Evolutionary conservation across 1,140 invertebrate species (phyloP).

Genomic region (Eumaeus atala): DNA sequence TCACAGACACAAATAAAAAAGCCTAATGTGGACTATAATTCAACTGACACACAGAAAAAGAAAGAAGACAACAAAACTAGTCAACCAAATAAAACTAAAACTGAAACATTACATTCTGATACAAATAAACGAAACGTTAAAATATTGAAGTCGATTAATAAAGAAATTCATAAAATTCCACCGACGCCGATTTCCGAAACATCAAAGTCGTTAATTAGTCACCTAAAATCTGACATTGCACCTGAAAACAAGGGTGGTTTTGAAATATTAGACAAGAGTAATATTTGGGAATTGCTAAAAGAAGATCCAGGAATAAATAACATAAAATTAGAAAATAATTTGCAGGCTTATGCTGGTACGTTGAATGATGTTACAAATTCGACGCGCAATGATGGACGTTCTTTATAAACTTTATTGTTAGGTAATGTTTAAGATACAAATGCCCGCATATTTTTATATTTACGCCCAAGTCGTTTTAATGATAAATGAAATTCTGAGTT

Average conservation of each 20-base stretch:
- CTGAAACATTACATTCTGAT: slow-evolving; percentile 23
- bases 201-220: slow-evolving; percentile 48
- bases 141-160: slow-evolving; percentile 72
- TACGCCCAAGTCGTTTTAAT: slow-evolving; percentile 22
- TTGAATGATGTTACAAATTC: slow-evolving; percentile 44
- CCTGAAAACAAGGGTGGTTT: slow-evolving; percentile 74
- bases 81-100: slow-evolving; percentile 39
- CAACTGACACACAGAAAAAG: slow-evolving; percentile 29
- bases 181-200: slow-evolving; percentile 66
- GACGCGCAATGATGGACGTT: slow-evolving; percentile 47
- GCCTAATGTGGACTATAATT: slow-evolving; percentile 25
- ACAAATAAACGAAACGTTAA: slow-evolving; percentile 40
- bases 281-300: slow-evolving; percentile 76
- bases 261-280: slow-evolving; percentile 75
- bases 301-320: slow-evolving; percentile 59
- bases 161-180: slow-evolving; percentile 72
- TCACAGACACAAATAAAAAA: slow-evolving; percentile 51
- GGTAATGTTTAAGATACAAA: slow-evolving; percentile 64
- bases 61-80: slow-evolving; percentile 31
- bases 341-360: slow-evolving; percentile 48
- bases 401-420: slow-evolving; percentile 66
- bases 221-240: slow-evolving; percentile 48
- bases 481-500: slow-evolving; percentile 20
- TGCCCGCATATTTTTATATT: slow-evolving; percentile 68
- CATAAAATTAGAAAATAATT: slow-evolving; percentile 44